Base-by-base conservation (phyloP, 2,888 invertebrate species). In the Oscheius onirici region DNA sequence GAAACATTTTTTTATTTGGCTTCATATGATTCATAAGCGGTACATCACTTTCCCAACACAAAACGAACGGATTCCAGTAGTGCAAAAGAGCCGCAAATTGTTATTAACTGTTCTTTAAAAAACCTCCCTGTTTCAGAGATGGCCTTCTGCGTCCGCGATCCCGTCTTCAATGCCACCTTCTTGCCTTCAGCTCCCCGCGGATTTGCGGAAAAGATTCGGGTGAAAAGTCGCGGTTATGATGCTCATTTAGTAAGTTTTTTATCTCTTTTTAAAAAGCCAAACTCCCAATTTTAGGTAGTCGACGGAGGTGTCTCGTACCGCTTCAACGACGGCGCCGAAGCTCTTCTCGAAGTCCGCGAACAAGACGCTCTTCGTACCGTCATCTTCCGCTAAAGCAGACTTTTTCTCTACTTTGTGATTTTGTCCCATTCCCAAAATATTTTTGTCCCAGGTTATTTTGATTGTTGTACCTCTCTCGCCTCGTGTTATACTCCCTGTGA, bases 241-340 rank as follows among this genome's bases (percentile, higher is more conserved):
- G 95, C 94, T 15, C 93, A 93, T 87, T 90, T 99, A 20, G 97
- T 80, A 8, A 72, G 57, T 63, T 68, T 44, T 40, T 34, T 52
- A 6, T 52, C n/a, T 6, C 22, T 17, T 20, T 43, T 51, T 34
- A 26, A 34, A 6, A 34, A 34, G 3, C 3, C 3, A 34, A 34
- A 24, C 17, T 41, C n/a, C n/a, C n/a, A 13, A 41, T n/a, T 69
- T 43, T 20, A 73, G 73, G 74, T 97, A 0, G 92, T 99, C 28
- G 97, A 99, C 88, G 97, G 97, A 28, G 95, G 95, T 74, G 92
- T 95, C 24, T 94, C 94, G 0, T 94, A 94, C 87, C 92, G 92
- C 0, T 97, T 97, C 89, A 97, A 96, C 89, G 95, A 95, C 88
- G 97, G 97, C 1, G 93, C 95, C 0, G 91, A 92, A 77, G 95